phyloP scores from a whole-genome alignment of 1,140 invertebrate species.

The Cotesia typhae region DNA sequence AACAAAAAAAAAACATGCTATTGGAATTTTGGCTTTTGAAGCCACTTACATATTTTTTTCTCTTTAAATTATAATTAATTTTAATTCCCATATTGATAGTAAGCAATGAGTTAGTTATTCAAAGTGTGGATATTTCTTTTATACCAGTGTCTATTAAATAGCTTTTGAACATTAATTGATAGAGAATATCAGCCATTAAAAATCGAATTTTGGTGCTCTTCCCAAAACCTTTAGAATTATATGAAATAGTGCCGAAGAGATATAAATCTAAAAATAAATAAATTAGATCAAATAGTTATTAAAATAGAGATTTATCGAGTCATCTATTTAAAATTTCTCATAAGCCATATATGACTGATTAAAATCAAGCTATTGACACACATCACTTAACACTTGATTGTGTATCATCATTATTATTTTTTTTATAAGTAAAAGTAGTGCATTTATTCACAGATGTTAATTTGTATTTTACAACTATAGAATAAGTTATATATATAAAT shows the following conservation, averaged over 20 bases:
- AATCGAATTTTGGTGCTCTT: constrained; percentile 32
- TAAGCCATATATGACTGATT: not conserved
- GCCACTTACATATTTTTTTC: constrained; percentile 16
- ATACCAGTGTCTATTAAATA: constrained; percentile 17
- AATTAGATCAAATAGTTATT: not conserved
- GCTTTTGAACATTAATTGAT: constrained; percentile 1
- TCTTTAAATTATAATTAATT: not conserved
- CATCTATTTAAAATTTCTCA: constrained; percentile 3
- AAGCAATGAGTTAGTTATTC: constrained; percentile 9
- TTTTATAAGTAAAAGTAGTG: constrained; percentile 51
- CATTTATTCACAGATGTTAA: constrained; percentile 45
- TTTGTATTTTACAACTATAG: too few relatives aligned
- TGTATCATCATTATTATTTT: constrained; percentile 9
- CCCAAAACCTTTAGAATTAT: constrained; percentile 17
- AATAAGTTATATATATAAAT: too few relatives aligned
- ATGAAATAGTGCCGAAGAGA: constrained; percentile 14
- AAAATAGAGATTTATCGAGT: not conserved
- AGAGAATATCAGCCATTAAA: not conserved
- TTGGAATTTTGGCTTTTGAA: constrained; percentile 22
- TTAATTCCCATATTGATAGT: not conserved
- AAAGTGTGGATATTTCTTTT: not conserved
- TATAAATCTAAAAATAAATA: constrained; percentile 1
- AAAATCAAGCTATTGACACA: not conserved
- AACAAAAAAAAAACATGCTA: not conserved
- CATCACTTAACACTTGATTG: constrained; percentile 3